Evolutionary conservation across 2,113 vertebrate species (phyloP).

Genomic region (Psilopsiagon aymara): DNA sequence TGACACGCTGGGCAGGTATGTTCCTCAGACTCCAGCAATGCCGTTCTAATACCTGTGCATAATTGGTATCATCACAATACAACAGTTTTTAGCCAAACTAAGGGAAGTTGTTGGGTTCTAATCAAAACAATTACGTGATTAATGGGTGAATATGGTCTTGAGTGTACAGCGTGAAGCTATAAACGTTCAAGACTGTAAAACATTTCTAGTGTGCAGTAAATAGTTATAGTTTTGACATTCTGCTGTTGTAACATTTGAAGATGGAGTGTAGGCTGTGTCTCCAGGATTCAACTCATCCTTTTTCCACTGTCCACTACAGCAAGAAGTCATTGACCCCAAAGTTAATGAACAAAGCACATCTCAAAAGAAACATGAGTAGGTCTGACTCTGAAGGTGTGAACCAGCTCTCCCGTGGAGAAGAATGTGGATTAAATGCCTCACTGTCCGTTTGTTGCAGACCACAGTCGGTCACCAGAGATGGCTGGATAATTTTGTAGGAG

Average conservation of each 20-base stretch:
- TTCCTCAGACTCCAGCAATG: constrained; percentile 93
- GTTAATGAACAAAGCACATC: neutral
- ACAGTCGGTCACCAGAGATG: neutral
- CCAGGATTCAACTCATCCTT: neutral
- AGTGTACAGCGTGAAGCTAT: neutral
- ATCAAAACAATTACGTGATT: neutral
- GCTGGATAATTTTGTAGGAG: neutral
- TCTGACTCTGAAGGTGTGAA: neutral
- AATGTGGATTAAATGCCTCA: neutral
- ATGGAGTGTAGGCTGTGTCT: neutral
- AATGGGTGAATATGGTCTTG: neutral
- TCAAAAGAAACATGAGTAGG: neutral
- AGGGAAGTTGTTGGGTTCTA: neutral
- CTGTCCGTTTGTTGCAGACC: too few species aligned
- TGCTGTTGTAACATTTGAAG: neutral
- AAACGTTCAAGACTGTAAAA: neutral
- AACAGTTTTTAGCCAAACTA: neutral
- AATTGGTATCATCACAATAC: neutral
- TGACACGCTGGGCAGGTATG: constrained; percentile 92
- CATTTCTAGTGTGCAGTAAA: neutral
- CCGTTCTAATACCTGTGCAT: constrained; percentile 88
- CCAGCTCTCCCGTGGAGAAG: neutral
- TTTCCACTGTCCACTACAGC: neutral
- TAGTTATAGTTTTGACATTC: neutral
- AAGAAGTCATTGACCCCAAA: neutral